A percentile compares a stretch with the other conserved stretches of the same genome.
Evolutionary conservation across 2,113 vertebrate genomes (phyloP).

Genomic region (Romanogobio albipinnatus): DNA sequence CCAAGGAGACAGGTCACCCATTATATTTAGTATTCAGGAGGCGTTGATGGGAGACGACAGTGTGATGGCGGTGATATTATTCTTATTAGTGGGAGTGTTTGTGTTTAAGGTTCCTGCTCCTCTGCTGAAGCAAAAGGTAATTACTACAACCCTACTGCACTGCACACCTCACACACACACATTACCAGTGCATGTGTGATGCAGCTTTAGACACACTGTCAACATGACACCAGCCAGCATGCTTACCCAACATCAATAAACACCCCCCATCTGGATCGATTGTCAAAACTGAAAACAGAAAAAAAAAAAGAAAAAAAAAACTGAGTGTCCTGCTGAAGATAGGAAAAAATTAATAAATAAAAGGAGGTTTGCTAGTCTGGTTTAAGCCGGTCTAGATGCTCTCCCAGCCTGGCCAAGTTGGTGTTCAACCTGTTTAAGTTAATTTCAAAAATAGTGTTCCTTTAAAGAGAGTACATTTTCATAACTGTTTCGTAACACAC

Average conservation of each 20-base stretch:
- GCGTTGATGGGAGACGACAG: slow-evolving; percentile 17
- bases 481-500: too few relatives aligned
- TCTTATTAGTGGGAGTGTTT: slow-evolving; percentile 38
- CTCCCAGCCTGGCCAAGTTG: too few relatives aligned
- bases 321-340: not conserved
- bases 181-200: slow-evolving; percentile 9
- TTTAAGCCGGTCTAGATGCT: not conserved
- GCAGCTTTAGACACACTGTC: slow-evolving; percentile 19
- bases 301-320: not conserved
- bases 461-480: too few relatives aligned
- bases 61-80: slow-evolving; percentile 29
- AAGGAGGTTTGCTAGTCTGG: not conserved
- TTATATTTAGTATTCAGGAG: slow-evolving; percentile 45
- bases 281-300: slow-evolving; percentile 27
- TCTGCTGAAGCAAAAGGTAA: slow-evolving; percentile 49
- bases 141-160: slow-evolving; percentile 43
- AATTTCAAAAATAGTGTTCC: too few relatives aligned
- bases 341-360: not conserved
- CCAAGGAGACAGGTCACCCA: not conserved
- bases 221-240: slow-evolving; percentile 39
- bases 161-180: slow-evolving; percentile 28
- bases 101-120: slow-evolving; percentile 67
- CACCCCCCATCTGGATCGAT: slow-evolving; percentile 38
- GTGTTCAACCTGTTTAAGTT: not conserved
- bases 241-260: slow-evolving; percentile 41